A percentile compares a stretch with the other conserved stretches of the same genome.
These are phyloP conservation scores for Ammodytes marinus DNA, from an alignment of 2,113 vertebrate species.

Conservation along the genomic window DNA sequence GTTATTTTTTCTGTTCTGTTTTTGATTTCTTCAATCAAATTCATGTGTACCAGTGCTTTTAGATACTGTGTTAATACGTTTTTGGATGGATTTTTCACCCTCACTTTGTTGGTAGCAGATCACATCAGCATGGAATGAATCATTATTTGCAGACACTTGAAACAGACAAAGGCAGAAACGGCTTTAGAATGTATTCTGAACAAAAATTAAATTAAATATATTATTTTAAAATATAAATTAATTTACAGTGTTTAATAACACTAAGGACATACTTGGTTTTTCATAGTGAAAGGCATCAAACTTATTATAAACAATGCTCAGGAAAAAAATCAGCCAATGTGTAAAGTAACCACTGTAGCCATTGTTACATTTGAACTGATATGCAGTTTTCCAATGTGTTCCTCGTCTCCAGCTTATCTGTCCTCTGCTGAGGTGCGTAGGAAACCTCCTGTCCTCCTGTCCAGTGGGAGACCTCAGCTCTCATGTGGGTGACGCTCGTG, in stretches of 20 bases:
- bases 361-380: not conserved
- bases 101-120: not conserved
- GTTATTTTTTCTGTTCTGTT: not conserved
- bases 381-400: not conserved
- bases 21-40: not conserved
- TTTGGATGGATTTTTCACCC: not conserved
- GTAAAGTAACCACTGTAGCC: not conserved
- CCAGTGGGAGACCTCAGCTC: slow-evolving; percentile 37
- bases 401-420: slow-evolving; percentile 86
- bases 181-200: not conserved
- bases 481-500: slow-evolving; percentile 76
- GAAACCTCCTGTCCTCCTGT: slow-evolving; percentile 88
- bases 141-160: not conserved
- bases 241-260: no score
- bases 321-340: not conserved
- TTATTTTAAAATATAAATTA: not conserved
- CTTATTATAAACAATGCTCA: not conserved
- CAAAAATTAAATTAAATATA: not conserved
- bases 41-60: not conserved
- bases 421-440: slow-evolving; percentile 92
- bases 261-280: not conserved
- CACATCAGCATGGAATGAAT: not conserved
- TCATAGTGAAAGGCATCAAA: not conserved
- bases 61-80: not conserved
- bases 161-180: not conserved